Base-by-base conservation (phyloP, 2,888 invertebrate genomes). In the Melinaea marsaeus region DNA sequence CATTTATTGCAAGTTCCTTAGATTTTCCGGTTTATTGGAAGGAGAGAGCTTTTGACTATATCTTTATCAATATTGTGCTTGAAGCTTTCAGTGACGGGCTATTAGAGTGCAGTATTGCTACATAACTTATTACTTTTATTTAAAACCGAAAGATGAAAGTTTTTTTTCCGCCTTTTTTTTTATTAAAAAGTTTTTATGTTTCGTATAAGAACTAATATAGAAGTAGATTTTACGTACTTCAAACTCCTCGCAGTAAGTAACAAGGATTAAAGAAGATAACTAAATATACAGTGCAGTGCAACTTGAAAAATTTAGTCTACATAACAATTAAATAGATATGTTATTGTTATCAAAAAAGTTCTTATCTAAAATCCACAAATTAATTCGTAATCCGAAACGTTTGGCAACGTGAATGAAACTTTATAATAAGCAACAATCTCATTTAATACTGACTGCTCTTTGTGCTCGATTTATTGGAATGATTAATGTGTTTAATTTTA, bases 11-110 rank as follows among this genome's bases (percentile, higher is more conserved):
- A 22, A 22, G 22, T 22, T 22, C 22, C 22, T 22, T 22, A 22
- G 22, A 22, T 22, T 22, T 22, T 22, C 22, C 22, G 22, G 22
- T 22, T 22, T 22, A 22, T 22, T 22, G 22, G 22, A 22, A 22
- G 22, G 22, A 22, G 22, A 22, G 22, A 22, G 22, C 22, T 22
- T 22, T 1, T 22, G 60, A 60, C 60, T 64, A 64, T 64, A 60
- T 64, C 63, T 64, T 57, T 60, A 57, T 57, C 60, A 64, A 64
- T 64, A 64, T 46, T 54, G 59, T 22, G 63, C 54, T 64, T 60
- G 45, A 54, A 59, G 58, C 55, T 57, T 32, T 46, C 57, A 46
- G 60, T 55, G 34, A 58, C 63, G 54, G 33, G 13, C 47, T 54
- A 46, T 46, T 37, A 54, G 13, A 48, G 7, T 4, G 35, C 48